phyloP scores from a whole-genome alignment of 2,113 vertebrate genomes.

The Stegastes partitus region DNA sequence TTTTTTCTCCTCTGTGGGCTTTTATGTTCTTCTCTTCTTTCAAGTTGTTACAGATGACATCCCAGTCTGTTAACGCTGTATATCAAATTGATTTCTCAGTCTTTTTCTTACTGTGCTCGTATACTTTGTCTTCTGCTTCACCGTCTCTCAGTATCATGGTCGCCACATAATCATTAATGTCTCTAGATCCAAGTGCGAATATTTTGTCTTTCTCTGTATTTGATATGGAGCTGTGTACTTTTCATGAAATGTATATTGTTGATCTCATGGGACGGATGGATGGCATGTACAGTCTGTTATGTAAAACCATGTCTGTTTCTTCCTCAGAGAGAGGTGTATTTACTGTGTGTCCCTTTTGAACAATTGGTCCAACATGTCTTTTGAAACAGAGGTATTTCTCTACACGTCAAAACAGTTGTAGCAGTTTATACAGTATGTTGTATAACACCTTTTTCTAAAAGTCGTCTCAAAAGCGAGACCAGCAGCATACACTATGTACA shows the following conservation, averaged over 20 bases:
- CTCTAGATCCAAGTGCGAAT: slow-evolving; percentile 76
- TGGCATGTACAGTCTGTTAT: slow-evolving; percentile 68
- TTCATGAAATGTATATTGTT: slow-evolving; percentile 76
- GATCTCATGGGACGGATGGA: slow-evolving; percentile 61
- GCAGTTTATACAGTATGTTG: slow-evolving; percentile 83
- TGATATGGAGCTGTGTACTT: slow-evolving; percentile 75
- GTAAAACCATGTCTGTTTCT: slow-evolving; percentile 61
- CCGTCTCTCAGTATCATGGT: slow-evolving; percentile 67
- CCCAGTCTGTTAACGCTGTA: slow-evolving; percentile 75
- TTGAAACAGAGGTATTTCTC: slow-evolving; percentile 80
- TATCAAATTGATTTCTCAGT: slow-evolving; percentile 69
- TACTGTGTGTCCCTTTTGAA: slow-evolving; percentile 76
- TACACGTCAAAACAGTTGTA: slow-evolving; percentile 78
- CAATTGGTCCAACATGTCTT: slow-evolving; percentile 79
- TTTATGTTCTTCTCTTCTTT: slow-evolving; percentile 58
- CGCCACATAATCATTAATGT: slow-evolving; percentile 73
- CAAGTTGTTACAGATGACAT: slow-evolving; percentile 65
- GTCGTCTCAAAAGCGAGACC: slow-evolving; percentile 69
- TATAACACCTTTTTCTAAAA: slow-evolving; percentile 78
- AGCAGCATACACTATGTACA: slow-evolving; percentile 81
- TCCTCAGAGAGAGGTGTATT: slow-evolving; percentile 70
- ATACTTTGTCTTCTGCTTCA: slow-evolving; percentile 64
- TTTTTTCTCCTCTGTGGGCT: slow-evolving; percentile 47
- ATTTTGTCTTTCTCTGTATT: slow-evolving; percentile 78
- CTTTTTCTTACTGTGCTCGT: slow-evolving; percentile 66